Conservation (phyloP, 2,888 invertebrate genomes). For the Lepidochrysops patricia region DNA sequence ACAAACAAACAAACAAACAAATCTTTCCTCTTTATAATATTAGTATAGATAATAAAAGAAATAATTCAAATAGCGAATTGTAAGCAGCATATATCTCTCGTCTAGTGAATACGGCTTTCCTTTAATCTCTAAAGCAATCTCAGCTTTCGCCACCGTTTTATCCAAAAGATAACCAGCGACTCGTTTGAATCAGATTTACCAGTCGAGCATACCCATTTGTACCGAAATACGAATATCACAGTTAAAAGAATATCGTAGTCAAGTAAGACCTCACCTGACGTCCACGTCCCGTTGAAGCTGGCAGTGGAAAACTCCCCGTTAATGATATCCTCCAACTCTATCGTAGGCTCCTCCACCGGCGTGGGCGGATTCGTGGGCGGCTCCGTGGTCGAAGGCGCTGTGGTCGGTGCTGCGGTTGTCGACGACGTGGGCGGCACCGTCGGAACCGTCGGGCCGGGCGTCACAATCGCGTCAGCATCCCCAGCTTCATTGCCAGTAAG, state of each 20-base stretch:
- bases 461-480: slow-evolving; percentile 38
- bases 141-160: too few relatives aligned
- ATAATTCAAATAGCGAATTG: too few relatives aligned
- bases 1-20: too few relatives aligned
- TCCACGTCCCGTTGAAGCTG: slow-evolving; percentile 88
- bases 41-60: too few relatives aligned
- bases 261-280: slow-evolving; percentile 75
- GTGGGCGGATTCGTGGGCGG: slow-evolving; percentile 26
- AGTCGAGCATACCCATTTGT: too few relatives aligned
- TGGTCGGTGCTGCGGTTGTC: slow-evolving; percentile 23
- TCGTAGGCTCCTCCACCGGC: slow-evolving; percentile 35
- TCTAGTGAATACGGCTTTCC: too few relatives aligned
- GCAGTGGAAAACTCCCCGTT: slow-evolving; percentile 78
- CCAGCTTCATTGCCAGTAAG: slow-evolving; percentile 56
- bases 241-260: not conserved
- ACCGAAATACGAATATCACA: too few relatives aligned
- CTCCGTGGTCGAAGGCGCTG: slow-evolving; percentile 19
- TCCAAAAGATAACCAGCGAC: too few relatives aligned
- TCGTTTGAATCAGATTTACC: too few relatives aligned
- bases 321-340: slow-evolving; percentile 82
- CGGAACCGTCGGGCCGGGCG: slow-evolving; percentile 33
- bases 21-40: too few relatives aligned
- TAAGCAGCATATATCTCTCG: too few relatives aligned
- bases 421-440: slow-evolving; percentile 27
- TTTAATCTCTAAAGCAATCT: too few relatives aligned